Evolutionary conservation across 1,140 invertebrate species (phyloP).

Genomic region (Luehdorfia chinensis): DNA sequence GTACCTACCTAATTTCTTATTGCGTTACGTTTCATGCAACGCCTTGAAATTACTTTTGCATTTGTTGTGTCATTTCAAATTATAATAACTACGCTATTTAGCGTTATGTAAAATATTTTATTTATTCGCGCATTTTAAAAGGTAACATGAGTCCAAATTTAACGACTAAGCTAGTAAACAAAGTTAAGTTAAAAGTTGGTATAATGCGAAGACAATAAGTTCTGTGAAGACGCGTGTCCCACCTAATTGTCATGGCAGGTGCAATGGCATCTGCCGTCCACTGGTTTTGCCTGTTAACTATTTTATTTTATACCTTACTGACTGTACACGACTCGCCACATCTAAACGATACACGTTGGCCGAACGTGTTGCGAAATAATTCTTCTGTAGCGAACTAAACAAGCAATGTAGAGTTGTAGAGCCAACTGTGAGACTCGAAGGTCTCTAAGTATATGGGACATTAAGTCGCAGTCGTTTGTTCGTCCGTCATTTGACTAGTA

Average conservation of each 20-base stretch:
- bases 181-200: conserved; percentile 7
- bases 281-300: conserved; percentile 46
- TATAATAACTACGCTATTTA: background rate
- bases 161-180: too few species aligned
- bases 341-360: conserved; percentile 24
- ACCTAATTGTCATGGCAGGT: conserved; percentile 65
- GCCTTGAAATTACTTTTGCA: conserved; percentile 21
- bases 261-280: conserved; percentile 61
- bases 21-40: conserved; percentile 27
- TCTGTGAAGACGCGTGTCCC: conserved; percentile 52
- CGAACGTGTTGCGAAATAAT: conserved; percentile 16
- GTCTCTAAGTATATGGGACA: background rate
- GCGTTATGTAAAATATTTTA: background rate
- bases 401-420: conserved; percentile 40
- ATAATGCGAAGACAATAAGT: conserved; percentile 18
- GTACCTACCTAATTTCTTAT: conserved; percentile 32
- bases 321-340: too few species aligned
- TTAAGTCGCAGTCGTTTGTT: background rate
- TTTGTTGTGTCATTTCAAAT: conserved; percentile 2
- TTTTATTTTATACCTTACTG: conserved; percentile 51
- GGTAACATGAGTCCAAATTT: too few species aligned
- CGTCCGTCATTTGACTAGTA: conserved; percentile 5
- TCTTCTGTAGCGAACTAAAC: conserved; percentile 23
- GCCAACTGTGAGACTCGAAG: background rate
- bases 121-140: too few species aligned